phyloP scores from a whole-genome alignment of 2,797 vertebrate species.

The Takifugu ocellatus region DNA sequence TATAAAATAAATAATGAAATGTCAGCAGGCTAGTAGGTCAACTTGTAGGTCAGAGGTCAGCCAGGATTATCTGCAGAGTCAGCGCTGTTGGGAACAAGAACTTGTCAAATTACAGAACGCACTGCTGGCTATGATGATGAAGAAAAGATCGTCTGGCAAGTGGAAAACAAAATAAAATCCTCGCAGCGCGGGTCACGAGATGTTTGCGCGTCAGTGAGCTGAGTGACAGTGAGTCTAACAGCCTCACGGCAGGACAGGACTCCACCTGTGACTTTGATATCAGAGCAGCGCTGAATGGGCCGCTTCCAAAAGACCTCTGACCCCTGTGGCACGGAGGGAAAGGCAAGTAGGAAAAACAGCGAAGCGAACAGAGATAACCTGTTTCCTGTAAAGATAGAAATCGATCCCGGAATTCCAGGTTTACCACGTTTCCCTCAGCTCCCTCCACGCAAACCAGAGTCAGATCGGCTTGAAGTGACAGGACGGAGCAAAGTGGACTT shows the following conservation, averaged over 20 bases:
- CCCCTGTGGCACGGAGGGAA: constrained; percentile 22
- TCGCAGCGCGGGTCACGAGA: constrained; percentile 49
- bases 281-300: constrained; percentile 24
- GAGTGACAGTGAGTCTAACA: constrained; percentile 66
- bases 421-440: constrained; percentile 32
- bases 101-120: no score
- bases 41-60: constrained; percentile 1
- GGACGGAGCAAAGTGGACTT: constrained; percentile 40
- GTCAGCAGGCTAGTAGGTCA: background rate
- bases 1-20: constrained; percentile 2
- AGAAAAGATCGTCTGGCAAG: constrained; percentile 14
- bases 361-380: constrained; percentile 12
- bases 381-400: constrained; percentile 47
- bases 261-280: constrained; percentile 58
- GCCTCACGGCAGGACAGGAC: constrained; percentile 48
- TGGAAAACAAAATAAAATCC: constrained; percentile 15
- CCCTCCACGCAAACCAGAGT: constrained; percentile 37
- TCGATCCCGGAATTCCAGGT: constrained; percentile 47
- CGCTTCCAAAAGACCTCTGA: constrained; percentile 38
- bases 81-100: no score
- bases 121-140: background rate
- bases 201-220: constrained; percentile 68
- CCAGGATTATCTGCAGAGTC: background rate
- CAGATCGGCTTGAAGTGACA: constrained; percentile 42
- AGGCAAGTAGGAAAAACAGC: constrained; percentile 36